A percentile compares a stretch with the other conserved stretches of the same genome.
Evolutionary conservation across 2,113 vertebrate species (phyloP).

Genomic region (Spea multiplicata): DNA sequence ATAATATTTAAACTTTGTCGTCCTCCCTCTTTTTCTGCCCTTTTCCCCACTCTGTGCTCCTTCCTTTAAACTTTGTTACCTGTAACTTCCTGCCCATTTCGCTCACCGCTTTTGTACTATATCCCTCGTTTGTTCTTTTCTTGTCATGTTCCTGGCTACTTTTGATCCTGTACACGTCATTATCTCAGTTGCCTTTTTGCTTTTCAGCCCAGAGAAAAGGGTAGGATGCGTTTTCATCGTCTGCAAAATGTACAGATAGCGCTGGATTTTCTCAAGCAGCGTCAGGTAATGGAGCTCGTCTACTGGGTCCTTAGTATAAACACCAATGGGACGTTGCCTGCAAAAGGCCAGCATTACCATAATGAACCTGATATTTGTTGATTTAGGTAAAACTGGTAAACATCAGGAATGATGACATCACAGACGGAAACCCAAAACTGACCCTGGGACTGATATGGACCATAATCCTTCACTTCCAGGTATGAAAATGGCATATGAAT

Average conservation of each 20-base stretch:
- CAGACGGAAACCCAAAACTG: conserved; percentile 94
- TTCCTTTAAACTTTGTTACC: background rate
- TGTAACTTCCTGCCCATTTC: background rate
- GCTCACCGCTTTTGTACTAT: background rate
- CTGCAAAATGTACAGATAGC: conserved; percentile 81
- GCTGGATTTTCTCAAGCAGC: conserved; percentile 76
- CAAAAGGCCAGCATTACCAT: too few relatives aligned
- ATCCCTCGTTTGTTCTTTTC: background rate
- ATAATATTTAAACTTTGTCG: too few relatives aligned
- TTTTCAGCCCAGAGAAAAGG: conserved; percentile 76
- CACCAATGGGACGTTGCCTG: background rate
- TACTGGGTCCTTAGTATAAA: background rate
- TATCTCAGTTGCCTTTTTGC: conserved; percentile 9
- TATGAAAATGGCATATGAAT: conserved; percentile 53
- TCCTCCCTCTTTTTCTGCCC: background rate
- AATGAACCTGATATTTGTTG: rapidly evolving
- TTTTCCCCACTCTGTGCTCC: background rate
- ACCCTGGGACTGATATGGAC: conserved; percentile 98
- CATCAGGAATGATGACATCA: conserved; percentile 97
- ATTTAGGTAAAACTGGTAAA: conserved; percentile 94
- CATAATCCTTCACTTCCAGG: conserved; percentile 98
- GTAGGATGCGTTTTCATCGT: conserved; percentile 77
- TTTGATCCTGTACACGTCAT: background rate
- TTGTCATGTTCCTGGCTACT: background rate
- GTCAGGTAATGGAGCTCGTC: conserved; percentile 62